A percentile compares a stretch with the other conserved stretches of the same genome.
These are phyloP conservation scores for Leucoma salicis DNA, from an alignment of 2,888 invertebrate genomes.

Conservation along the genomic window DNA sequence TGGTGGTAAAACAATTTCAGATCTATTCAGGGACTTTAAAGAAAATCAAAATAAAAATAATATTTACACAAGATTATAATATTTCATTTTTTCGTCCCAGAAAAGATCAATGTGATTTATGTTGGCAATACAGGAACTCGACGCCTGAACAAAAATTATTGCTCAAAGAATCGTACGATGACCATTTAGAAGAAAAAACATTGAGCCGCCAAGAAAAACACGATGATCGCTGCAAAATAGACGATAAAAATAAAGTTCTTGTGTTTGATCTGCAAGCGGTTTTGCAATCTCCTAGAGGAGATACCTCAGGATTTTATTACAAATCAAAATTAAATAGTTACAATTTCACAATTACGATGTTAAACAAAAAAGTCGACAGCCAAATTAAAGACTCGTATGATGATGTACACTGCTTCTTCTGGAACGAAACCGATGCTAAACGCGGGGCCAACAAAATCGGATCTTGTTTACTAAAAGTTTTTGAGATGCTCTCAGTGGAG, in stretches of 20 bases:
- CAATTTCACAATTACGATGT: slow-evolving; percentile 33
- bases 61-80: neutral
- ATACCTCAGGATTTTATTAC: slow-evolving; percentile 39
- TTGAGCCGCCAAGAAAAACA: slow-evolving; percentile 19
- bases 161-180: slow-evolving; percentile 1
- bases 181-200: neutral
- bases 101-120: slow-evolving; percentile 16
- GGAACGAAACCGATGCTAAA: slow-evolving; percentile 1
- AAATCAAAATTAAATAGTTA: slow-evolving; percentile 37
- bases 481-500: no score
- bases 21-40: slow-evolving; percentile 20
- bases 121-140: neutral
- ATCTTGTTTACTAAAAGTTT: slow-evolving; percentile 1
- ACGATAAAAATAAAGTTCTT: slow-evolving; percentile 16
- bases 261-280: slow-evolving; percentile 40
- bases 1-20: slow-evolving; percentile 19
- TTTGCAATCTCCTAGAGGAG: slow-evolving; percentile 40
- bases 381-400: neutral
- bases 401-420: slow-evolving; percentile 4
- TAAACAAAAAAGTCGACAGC: no score
- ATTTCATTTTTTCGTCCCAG: slow-evolving; percentile 14
- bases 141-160: neutral
- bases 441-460: slow-evolving; percentile 3
- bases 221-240: neutral
- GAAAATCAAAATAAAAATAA: slow-evolving; percentile 9